Evolutionary conservation across 2,888 invertebrate species (phyloP), one percentile per base, ranked within the genome.

Genomic region (Herminia tarsipennalis): DNA sequence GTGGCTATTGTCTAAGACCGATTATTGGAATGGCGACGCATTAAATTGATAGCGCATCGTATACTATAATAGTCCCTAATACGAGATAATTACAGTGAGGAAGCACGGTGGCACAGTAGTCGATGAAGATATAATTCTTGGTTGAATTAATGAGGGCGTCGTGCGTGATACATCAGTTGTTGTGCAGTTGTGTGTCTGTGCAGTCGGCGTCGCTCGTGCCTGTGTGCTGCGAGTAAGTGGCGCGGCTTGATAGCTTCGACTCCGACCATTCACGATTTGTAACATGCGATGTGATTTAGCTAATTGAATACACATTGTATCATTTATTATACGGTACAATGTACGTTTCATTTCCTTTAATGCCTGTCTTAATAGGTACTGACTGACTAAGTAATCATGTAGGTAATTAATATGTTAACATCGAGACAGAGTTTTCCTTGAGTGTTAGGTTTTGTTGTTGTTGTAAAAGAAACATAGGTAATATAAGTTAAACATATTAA

Each of bases 71-170:
- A 80, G 78, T 70, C 63, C 68, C 64, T 86, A 87, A 88, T 87
- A 80, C 67, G 66, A 69, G 66, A 75, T 88, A 88, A 88, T 89
- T 86, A 83, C 73, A 83, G 76, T 65, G 78, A 70, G 73, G 70
- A 73, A 73, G 76, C 78, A 70, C 62, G 61, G 66, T 66, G 60
- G 54, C 55, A 66, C 77, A 71, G 83, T 79, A 82, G 81, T 73
- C 78, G 73, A 87, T 86, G 76, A 81, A 83, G 83, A 78, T 79
- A 81, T 86, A 84, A 86, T 84, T 83, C 78, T 73, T 76, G 74
- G 70, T 72, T 75, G 78, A 81, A 81, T 81, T 82, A 83, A 86
- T 84, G 78, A 78, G 65, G 62, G 63, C 68, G 54, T 67, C 67
- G 68, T 79, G 73, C 73, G 74, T 79, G 76, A 76, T 75, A 67